These are phyloP conservation scores for Lagenorhynchus albirostris DNA, from an alignment of 2,113 vertebrate species.

Conservation along the genomic window DNA sequence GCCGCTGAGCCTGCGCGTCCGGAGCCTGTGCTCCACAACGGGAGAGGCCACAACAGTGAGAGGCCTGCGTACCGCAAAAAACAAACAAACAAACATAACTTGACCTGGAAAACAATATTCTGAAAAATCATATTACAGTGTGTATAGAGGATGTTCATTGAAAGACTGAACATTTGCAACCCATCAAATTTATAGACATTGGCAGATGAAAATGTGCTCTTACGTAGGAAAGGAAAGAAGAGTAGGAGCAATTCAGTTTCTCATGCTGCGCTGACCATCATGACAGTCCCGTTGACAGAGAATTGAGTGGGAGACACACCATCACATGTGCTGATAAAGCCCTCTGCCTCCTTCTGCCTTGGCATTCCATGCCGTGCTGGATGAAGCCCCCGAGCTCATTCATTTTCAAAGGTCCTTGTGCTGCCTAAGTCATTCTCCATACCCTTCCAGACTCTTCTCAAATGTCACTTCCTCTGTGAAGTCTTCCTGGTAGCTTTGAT, in stretches of 20 bases:
- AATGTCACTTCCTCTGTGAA: background rate
- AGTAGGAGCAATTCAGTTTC: background rate
- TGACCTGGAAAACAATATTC: background rate
- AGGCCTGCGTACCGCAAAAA: too few species aligned
- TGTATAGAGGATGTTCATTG: background rate
- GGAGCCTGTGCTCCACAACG: too few species aligned
- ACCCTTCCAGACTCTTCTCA: background rate
- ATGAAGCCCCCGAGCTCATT: background rate
- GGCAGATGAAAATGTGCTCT: slow-evolving; percentile 45
- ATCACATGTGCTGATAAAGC: background rate
- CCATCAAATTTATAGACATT: background rate
- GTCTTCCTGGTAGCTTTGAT: background rate
- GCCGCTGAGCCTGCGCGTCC: too few species aligned
- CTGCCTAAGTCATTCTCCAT: background rate
- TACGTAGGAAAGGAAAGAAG: slow-evolving; percentile 68
- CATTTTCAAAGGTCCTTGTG: background rate
- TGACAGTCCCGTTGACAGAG: background rate
- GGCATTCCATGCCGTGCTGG: too few species aligned
- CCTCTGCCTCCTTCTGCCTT: background rate
- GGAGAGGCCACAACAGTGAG: too few species aligned
- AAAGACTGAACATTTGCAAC: background rate
- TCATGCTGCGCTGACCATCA: background rate
- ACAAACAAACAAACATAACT: too few species aligned
- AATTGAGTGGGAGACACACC: background rate
- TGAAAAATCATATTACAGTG: background rate